A percentile compares a stretch with the other conserved stretches of the same genome.
These are phyloP conservation scores for Nylanderia fulva DNA, from an alignment of 1,140 invertebrate species.

Conservation along the genomic window DNA sequence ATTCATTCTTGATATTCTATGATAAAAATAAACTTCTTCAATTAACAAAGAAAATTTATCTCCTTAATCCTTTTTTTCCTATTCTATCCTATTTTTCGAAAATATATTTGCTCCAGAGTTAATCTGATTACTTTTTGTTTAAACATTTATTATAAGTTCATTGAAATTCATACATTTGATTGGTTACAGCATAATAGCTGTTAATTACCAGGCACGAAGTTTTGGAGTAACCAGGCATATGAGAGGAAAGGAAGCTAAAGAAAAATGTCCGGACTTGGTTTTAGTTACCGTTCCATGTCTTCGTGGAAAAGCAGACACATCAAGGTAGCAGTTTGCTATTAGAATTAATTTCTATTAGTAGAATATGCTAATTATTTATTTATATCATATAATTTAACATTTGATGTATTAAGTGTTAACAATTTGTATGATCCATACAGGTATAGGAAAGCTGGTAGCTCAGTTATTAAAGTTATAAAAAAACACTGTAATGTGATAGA, in stretches of 20 bases:
- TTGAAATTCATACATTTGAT: too few species aligned
- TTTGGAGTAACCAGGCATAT: constrained; percentile 95
- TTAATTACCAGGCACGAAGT: constrained; percentile 97
- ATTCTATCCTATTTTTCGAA: not conserved
- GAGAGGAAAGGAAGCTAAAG: constrained; percentile 96
- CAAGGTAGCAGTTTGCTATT: constrained; percentile 89
- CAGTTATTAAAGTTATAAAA: constrained; percentile 96
- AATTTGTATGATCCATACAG: constrained; percentile 82
- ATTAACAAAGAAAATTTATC: not conserved
- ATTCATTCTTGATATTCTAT: constrained; percentile 26
- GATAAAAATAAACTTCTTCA: not conserved
- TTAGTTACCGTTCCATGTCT: constrained; percentile 94
- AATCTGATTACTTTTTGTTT: too few species aligned
- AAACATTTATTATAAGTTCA: too few species aligned
- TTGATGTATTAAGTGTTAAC: not conserved
- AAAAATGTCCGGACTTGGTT: constrained; percentile 94
- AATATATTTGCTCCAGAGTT: not conserved
- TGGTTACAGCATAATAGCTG: constrained; percentile 94
- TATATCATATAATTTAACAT: constrained; percentile 27
- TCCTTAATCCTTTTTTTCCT: not conserved
- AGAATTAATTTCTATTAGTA: not conserved
- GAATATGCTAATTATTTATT: constrained; percentile 11
- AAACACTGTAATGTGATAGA: constrained; percentile 92
- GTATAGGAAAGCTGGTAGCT: constrained; percentile 95
- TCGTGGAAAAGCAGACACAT: constrained; percentile 97